Conservation (phyloP, 37 sponge, comb jelly and placozoan species). For the Oscarella lobularis region DNA sequence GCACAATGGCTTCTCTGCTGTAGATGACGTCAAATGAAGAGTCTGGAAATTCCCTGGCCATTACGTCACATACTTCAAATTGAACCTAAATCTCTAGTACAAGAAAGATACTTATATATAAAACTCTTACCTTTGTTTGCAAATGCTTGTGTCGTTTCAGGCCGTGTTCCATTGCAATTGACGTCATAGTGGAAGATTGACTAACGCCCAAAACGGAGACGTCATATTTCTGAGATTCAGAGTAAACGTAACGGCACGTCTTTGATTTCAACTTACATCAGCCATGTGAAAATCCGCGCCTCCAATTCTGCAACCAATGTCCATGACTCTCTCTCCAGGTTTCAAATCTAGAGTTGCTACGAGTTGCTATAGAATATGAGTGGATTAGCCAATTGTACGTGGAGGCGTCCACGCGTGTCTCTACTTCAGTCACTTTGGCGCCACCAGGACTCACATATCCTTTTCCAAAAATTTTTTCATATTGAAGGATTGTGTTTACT, state of each 20-base stretch:
- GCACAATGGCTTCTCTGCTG: conserved; percentile 24
- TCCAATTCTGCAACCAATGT: conserved; percentile 48
- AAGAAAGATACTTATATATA: too few species aligned
- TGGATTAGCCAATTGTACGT: too few species aligned
- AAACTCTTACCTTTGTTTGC: too few species aligned
- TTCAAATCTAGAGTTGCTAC: conserved; percentile 7
- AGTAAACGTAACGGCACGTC: too few species aligned
- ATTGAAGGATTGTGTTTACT: conserved; percentile 7
- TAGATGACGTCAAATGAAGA: conserved; percentile 35
- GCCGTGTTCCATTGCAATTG: too few species aligned
- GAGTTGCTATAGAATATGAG: conserved; percentile 12
- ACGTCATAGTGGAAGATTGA: too few species aligned
- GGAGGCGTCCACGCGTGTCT: too few species aligned
- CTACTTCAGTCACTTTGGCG: conserved; percentile 11
- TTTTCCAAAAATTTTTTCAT: conserved; percentile 26
- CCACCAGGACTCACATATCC: conserved; percentile 28
- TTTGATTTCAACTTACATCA: background rate
- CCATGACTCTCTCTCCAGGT: conserved; percentile 18
- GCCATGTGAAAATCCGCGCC: conserved; percentile 28
- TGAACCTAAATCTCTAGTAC: conserved; percentile 32
- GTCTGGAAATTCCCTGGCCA: conserved; percentile 3
- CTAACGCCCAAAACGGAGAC: too few species aligned
- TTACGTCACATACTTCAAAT: conserved; percentile 30
- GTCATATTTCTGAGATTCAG: too few species aligned
- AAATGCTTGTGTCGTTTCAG: too few species aligned